These are phyloP conservation scores for Potamarius usumacintae DNA, from an alignment of 2,113 vertebrate genomes.

Conservation along the genomic window DNA sequence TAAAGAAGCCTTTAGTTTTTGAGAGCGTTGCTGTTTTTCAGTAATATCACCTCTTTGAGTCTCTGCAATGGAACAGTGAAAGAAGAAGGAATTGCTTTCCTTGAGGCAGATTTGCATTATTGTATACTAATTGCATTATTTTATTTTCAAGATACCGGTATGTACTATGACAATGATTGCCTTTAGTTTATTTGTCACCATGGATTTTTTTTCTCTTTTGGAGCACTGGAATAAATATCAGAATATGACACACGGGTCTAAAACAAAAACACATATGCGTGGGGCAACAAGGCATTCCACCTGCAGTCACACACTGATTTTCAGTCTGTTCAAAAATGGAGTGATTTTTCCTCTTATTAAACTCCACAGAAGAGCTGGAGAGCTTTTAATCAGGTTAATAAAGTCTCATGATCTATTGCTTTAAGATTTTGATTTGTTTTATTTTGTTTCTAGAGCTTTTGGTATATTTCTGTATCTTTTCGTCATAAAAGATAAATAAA, in stretches of 20 bases:
- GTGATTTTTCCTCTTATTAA: not conserved
- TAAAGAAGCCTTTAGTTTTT: not conserved
- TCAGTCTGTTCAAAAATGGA: not conserved
- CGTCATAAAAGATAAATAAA: not conserved
- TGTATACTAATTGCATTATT: not conserved
- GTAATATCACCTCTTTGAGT: not conserved
- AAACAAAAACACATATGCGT: not conserved
- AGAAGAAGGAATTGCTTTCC: not conserved
- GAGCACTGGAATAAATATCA: not conserved
- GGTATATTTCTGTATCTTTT: not conserved
- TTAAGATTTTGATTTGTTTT: not conserved
- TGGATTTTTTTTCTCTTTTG: too few species aligned
- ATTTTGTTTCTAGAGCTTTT: not conserved
- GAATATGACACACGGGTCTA: not conserved
- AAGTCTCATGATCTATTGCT: not conserved
- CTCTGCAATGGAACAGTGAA: not conserved
- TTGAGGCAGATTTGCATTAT: not conserved
- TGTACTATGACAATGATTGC: not conserved
- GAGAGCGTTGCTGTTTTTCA: not conserved
- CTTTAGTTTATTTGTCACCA: too few species aligned
- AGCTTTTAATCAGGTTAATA: not conserved
- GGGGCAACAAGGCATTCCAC: not conserved
- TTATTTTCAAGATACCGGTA: not conserved
- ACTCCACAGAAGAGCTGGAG: not conserved
- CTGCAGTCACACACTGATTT: not conserved